Evolutionary conservation across 2,113 vertebrate genomes (phyloP).

Genomic region (Lota lota): DNA sequence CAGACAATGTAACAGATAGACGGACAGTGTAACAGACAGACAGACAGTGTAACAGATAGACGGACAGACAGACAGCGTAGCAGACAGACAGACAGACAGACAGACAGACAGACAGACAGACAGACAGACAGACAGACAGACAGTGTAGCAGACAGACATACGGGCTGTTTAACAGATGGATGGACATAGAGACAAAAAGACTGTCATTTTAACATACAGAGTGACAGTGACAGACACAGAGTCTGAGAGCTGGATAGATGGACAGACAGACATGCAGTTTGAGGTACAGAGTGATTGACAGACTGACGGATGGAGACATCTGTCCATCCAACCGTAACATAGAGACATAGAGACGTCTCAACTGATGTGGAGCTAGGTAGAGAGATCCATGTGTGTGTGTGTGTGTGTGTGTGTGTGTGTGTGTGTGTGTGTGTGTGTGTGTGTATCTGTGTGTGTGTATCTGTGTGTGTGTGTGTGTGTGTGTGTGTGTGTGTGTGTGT

Average conservation of each 20-base stretch:
- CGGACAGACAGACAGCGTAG: background rate
- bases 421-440: too few relatives aligned
- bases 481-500: slow-evolving; percentile 6
- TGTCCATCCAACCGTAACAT: background rate
- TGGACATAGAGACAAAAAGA: background rate
- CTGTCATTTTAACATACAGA: background rate
- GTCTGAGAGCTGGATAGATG: background rate
- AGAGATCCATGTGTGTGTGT: slow-evolving; percentile 2
- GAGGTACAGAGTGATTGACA: background rate
- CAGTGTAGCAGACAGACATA: slow-evolving; percentile 41
- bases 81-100: background rate
- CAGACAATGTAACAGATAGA: slow-evolving; percentile 14
- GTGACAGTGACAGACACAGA: background rate
- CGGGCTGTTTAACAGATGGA: slow-evolving; percentile 15
- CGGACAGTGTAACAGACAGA: background rate
- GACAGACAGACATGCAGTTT: background rate
- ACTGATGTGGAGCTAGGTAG: background rate
- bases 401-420: slow-evolving; percentile 10
- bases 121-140: background rate
- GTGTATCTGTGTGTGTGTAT: background rate
- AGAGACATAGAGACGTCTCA: background rate
- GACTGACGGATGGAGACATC: background rate
- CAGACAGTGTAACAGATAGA: background rate
- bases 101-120: background rate
- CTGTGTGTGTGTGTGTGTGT: slow-evolving; percentile 14